Evolutionary conservation across 2,888 invertebrate species (phyloP).

Genomic region (Ochlodes sylvanus): DNA sequence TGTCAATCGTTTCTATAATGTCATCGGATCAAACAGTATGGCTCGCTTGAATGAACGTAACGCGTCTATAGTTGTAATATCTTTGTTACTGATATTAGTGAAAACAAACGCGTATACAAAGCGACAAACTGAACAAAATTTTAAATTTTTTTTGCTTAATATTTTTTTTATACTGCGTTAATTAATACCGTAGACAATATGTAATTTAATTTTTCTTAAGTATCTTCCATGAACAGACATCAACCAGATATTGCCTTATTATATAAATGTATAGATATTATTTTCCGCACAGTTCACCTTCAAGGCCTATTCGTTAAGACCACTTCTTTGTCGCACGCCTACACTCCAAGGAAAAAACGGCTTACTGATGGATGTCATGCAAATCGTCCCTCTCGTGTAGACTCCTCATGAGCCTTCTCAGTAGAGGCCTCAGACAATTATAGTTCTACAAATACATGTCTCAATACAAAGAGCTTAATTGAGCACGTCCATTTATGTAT

Average conservation of each 20-base stretch:
- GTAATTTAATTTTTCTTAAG: too few species aligned
- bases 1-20: too few species aligned
- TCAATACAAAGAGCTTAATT: constrained; percentile 12
- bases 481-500: background rate
- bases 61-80: too few species aligned
- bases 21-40: too few species aligned
- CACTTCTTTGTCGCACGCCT: constrained; percentile 24
- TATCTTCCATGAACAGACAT: too few species aligned
- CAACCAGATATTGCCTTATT: background rate
- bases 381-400: constrained; percentile 27
- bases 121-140: too few species aligned
- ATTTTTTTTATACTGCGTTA: too few species aligned
- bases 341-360: constrained; percentile 25
- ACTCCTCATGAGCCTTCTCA: constrained; percentile 30
- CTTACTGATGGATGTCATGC: constrained; percentile 30
- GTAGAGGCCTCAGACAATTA: constrained; percentile 16
- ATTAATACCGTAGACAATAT: too few species aligned
- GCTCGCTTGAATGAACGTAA: too few species aligned
- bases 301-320: constrained; percentile 18
- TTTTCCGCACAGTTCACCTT: constrained; percentile 1
- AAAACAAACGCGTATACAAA: too few species aligned
- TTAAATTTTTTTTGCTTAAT: too few species aligned
- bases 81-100: too few species aligned
- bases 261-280: background rate
- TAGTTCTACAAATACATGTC: constrained; percentile 33